These are phyloP conservation scores for Clarias gariepinus DNA, from an alignment of 2,113 vertebrate species.

Conservation along the genomic window DNA sequence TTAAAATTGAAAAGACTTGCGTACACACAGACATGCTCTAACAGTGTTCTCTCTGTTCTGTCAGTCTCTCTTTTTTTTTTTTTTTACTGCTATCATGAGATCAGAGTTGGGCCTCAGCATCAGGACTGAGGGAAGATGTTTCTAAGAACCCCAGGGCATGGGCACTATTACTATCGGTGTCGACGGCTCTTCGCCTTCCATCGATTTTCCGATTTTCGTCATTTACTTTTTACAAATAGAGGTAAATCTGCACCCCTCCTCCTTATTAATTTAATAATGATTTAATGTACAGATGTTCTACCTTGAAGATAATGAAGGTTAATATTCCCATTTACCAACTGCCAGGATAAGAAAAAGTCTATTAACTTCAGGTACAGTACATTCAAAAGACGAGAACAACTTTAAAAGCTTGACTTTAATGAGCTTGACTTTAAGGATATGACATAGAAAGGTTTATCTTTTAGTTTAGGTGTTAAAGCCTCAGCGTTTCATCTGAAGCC, in stretches of 20 bases:
- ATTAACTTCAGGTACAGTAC: background rate
- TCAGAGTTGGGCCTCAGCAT: slow-evolving; percentile 8
- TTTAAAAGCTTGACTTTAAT: background rate
- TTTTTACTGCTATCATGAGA: slow-evolving; percentile 1
- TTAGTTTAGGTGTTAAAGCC: background rate
- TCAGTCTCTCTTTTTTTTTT: background rate
- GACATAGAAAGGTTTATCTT: background rate
- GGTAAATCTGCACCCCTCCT: too few relatives aligned
- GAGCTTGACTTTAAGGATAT: background rate
- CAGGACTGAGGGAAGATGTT: background rate
- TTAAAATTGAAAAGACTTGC: background rate
- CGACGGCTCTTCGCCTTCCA: too few relatives aligned
- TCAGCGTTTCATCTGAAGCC: background rate
- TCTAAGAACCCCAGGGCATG: background rate
- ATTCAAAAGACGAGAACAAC: background rate
- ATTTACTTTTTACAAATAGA: too few relatives aligned
- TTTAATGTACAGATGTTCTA: background rate
- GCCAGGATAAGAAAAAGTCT: background rate
- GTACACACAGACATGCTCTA: slow-evolving; percentile 16
- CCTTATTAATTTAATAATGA: background rate
- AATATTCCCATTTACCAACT: background rate
- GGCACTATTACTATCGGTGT: too few relatives aligned
- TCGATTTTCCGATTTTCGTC: too few relatives aligned
- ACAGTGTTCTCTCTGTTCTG: slow-evolving; percentile 26
- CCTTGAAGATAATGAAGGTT: background rate